Evolutionary conservation across 35 echinoderm and acorn worm species (phyloP), one percentile per base, ranked within the genome.

Genomic region (Strongylocentrotus purpuratus): DNA sequence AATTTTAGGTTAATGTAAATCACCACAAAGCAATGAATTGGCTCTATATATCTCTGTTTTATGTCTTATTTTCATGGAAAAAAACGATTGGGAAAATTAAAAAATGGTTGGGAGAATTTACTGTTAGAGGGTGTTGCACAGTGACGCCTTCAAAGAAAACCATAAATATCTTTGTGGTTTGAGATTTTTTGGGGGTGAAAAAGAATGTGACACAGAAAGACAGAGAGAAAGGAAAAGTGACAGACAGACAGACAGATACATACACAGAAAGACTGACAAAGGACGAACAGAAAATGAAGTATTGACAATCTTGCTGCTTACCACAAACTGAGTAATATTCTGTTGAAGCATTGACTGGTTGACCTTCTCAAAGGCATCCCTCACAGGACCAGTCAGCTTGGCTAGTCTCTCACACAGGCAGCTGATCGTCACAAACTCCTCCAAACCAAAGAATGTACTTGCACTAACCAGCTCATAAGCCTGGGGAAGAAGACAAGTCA

Each of bases 391-490:
- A 28, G 95, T 32, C 59, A 97, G 45, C 85, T 95, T 94, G 25
- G 90, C 71, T 90, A 97, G 94, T 59, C 86, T 95, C 31, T 96
- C 94, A 87, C 94, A 96, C 10, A 97, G 91, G 92, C 97, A 97
- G 17, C 94, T 97, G 32, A 97, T 95, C 45, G 87, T 96, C 12
- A 96, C 89, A 95, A 96, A 97, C 95, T 97, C 97, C 48, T 97
- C 97, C 48, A 96, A 47, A 41, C 97, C 95, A 94, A 97, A 96
- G 55, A 96, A 97, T 15, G 97, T 97, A 94, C 95, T 97, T 12
- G 95, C 47, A 52, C 97, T 97, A 18, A 96, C 94, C 14, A 95
- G 85, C 46, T 96, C 95, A 90, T 97, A 97, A 31, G 96, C 97
- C 97, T 97, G 88, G 9, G 33, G 10, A 95, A 85, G 45, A 9